Evolutionary conservation across 2,888 invertebrate genomes (phyloP), one percentile per base, ranked within the genome.

Genomic region (Sturmia bella): DNA sequence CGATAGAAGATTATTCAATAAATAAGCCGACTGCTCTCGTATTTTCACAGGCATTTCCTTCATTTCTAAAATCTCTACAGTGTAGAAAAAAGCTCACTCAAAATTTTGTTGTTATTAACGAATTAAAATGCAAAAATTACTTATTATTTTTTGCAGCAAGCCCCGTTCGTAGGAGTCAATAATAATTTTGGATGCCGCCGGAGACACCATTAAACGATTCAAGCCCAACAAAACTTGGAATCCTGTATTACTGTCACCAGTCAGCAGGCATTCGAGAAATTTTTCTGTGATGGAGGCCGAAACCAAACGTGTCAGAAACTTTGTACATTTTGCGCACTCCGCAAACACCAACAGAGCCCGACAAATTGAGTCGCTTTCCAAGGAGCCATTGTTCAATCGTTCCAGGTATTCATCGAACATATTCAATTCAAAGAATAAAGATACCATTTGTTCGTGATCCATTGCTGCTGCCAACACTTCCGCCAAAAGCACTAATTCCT

Each of bases 351-450:
- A 82, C 4, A 88, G 83, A 1, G 87, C 84, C 17, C 83, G 82
- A 78, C 87, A 89, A 4, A 84, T 70, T 1, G 83, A 69, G 0
- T 85, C 84, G 17, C 84, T 24, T 0, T 61, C 37, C 0, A 83
- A 79, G 24, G 84, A 61, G 0, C 59, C 73, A 4, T 78, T 73
- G 5, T 78, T 79, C 5, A 89, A 11, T 3, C 85, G 75, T 63
- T 85, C 85, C 15, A 88, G 75, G 37, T 87, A 85, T 68, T 83
- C 81, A 6, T 89, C 88, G 39, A 88, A 89, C 0, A 88, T 85
- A 79, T 89, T 89, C 24, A 87, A 85, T 48, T 89, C 88, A 54
- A 89, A 89, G 57, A 88, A 89, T 6, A 89, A 57, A 39, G 87
- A 85, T 0, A 87, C 84, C 85, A 89, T 86, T 41, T 85, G 84